A percentile compares a stretch with the other conserved stretches of the same genome.
These are phyloP conservation scores for Drosophila sturtevanti DNA, from an alignment of 1,140 invertebrate genomes.

Conservation along the genomic window DNA sequence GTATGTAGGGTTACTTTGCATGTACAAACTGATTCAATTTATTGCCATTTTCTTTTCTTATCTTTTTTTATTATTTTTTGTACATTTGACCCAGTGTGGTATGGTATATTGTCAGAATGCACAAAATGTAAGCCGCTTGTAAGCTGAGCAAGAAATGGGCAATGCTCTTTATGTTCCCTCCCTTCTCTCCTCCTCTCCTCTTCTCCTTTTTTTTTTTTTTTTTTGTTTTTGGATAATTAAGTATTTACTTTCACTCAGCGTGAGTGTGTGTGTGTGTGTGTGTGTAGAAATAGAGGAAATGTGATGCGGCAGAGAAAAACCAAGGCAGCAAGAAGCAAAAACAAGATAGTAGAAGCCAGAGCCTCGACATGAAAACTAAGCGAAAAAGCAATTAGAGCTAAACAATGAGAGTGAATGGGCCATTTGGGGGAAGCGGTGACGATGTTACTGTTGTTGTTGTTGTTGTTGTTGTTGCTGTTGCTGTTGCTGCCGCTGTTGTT, in stretches of 20 bases:
- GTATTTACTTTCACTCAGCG: conserved; percentile 70
- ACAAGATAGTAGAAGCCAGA: conserved; percentile 29
- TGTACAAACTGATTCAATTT: neutral
- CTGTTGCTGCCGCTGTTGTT: neutral
- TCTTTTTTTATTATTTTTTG: neutral
- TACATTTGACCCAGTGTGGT: neutral
- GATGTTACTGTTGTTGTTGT: neutral
- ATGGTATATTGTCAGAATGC: conserved; percentile 24
- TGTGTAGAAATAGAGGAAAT: conserved; percentile 42
- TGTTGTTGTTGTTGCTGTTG: neutral
- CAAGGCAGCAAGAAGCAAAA: conserved; percentile 48
- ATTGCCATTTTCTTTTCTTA: neutral
- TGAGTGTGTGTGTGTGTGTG: conserved; percentile 19
- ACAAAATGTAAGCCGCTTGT: conserved; percentile 65
- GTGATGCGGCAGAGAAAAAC: conserved; percentile 63
- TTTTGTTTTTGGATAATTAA: conserved; percentile 65
- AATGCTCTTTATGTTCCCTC: conserved; percentile 11
- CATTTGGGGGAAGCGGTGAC: neutral
- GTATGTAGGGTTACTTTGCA: neutral
- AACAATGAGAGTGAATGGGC: conserved; percentile 42
- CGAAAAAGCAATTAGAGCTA: conserved; percentile 73
- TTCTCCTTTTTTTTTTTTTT: conserved; percentile 3
- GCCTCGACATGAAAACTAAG: conserved; percentile 65
- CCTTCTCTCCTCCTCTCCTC: conserved; percentile 11
- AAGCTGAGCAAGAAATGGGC: conserved; percentile 55